Conservation (phyloP, 1,140 invertebrate species). For the Tetraneura akinire region DNA sequence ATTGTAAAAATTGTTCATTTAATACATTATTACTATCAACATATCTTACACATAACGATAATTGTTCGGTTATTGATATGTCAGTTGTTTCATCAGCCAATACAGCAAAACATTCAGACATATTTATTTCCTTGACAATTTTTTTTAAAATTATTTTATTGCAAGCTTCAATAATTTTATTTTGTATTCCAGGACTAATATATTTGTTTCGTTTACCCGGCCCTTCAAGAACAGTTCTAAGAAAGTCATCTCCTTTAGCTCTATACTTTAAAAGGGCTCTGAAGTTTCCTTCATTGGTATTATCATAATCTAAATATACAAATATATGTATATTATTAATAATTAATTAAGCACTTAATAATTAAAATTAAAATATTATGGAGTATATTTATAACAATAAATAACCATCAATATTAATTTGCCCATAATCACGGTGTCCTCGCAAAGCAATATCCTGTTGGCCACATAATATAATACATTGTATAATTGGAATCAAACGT, state of each 20-base stretch:
- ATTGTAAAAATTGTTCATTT: conserved; percentile 53
- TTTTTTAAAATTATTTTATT: conserved; percentile 13
- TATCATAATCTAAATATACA: neutral
- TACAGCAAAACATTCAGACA: too few relatives aligned
- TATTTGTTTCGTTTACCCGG: neutral
- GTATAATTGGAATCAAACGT: neutral
- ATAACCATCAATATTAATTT: neutral
- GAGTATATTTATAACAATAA: neutral
- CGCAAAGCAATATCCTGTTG: neutral
- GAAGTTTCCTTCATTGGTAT: neutral
- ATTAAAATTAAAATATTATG: neutral
- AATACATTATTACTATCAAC: neutral
- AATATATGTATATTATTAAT: neutral
- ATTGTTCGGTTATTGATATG: neutral
- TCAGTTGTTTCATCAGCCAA: too few relatives aligned
- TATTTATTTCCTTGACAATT: conserved; percentile 1
- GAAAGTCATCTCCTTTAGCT: neutral
- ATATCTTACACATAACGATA: conserved; percentile 3
- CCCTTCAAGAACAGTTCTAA: neutral
- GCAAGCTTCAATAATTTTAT: conserved; percentile 28
- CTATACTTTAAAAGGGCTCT: neutral
- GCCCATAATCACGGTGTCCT: neutral
- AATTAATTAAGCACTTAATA: neutral
- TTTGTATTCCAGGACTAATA: conserved; percentile 30
- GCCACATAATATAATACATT: neutral